Base-by-base conservation (phyloP, 2,113 vertebrate species). In the Balaeniceps rex region DNA sequence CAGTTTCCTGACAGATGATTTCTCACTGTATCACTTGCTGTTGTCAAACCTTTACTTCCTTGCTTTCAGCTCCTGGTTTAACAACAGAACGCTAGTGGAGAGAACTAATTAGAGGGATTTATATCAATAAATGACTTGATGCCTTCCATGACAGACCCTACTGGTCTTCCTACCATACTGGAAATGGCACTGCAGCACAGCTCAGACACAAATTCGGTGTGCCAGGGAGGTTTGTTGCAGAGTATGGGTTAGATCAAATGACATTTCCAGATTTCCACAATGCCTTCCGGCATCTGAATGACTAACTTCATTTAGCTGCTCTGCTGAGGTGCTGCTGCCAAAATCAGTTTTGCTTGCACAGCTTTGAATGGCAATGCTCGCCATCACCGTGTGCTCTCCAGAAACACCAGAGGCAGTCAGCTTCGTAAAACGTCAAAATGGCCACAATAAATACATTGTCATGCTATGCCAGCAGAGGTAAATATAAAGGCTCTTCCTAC, bases 361-460 rank as follows among this genome's bases (percentile, higher is more conserved):
- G 36, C 75, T 88, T 71, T 63, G 76, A 83, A 76, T 12, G 87
- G 71, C 80, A 94, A 63, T 14, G 34, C 38, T 69, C 0, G 0
- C 40, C 2, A 0, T 42, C 76, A 51, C 21, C 0, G 0, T 4
- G 7, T 2, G 3, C 47, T 36, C 60, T 65, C 52, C 31, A 5
- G 80, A 84, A 93, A 65, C 61, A 44, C 68, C 11, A 23, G 47
- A 36, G 51, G 64, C 34, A 52, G 54, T 58, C 11, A 2, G 36
- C 38, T 90, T 58, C 14, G 6, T 22, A 52, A 63, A 66, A 57
- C 65, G 51, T 25, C 88, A 72, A 40, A 69, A 23, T 2, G 3
- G 54, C 52, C 66, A 61, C 63, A 36, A 44, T 13, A 36, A 95
- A 61, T 21, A 63, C 26, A 21, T 4, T 0, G 0, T 15, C 2